Percentiles rank a stretch among this genome's conserved stretches.
phyloP scores from a whole-genome alignment of 2,797 vertebrate genomes.

The Gymnoscopelus microlampas region DNA sequence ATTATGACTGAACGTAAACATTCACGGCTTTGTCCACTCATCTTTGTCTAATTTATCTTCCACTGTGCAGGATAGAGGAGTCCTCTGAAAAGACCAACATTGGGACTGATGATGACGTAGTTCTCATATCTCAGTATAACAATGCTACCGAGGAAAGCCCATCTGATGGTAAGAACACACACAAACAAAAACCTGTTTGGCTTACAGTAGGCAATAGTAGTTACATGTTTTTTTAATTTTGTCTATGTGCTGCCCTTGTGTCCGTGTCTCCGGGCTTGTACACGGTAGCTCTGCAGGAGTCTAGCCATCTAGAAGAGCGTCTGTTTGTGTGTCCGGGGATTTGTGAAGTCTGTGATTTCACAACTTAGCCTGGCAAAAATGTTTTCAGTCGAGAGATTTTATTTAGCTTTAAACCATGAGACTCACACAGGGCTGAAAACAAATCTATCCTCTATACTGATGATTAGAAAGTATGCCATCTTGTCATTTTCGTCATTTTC shows the following conservation, averaged over 20 bases:
- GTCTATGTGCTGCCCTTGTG: not conserved
- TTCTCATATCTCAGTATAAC: constrained; percentile 45
- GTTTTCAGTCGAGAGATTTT: too few species aligned
- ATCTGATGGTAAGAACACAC: constrained; percentile 60
- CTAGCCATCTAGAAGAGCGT: too few species aligned
- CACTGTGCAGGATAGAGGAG: constrained; percentile 63
- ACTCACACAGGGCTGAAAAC: too few species aligned
- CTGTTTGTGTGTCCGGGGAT: too few species aligned
- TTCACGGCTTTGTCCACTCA: not conserved
- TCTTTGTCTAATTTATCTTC: not conserved
- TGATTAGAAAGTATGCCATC: too few species aligned
- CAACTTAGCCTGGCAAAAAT: too few species aligned
- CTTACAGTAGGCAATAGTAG: not conserved
- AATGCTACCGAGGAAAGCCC: constrained; percentile 49
- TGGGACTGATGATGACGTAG: constrained; percentile 25
- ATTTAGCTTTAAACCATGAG: too few species aligned
- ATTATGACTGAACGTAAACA: too few species aligned
- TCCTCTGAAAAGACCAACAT: constrained; percentile 27
- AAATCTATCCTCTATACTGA: too few species aligned
- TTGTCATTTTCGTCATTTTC: too few species aligned
- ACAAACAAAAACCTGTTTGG: not conserved
- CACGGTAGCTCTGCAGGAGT: too few species aligned
- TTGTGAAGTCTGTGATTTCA: too few species aligned
- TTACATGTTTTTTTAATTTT: not conserved
- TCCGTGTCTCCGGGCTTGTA: not conserved